phyloP scores from a whole-genome alignment of 2,113 vertebrate species.

The Macrotis lagotis region DNA sequence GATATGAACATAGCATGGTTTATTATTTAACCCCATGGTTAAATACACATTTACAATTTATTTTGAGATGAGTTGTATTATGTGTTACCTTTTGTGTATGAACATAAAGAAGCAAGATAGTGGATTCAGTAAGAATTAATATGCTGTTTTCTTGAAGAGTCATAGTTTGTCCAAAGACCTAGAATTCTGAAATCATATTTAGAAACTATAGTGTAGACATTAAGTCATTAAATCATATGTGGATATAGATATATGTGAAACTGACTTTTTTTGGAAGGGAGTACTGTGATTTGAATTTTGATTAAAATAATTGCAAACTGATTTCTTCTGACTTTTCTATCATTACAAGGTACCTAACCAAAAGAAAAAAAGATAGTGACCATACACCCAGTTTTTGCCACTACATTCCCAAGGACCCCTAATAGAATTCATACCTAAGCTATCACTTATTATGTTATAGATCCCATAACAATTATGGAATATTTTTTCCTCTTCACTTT shows the following conservation, averaged over 20 bases:
- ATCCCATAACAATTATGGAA: constrained; percentile 55
- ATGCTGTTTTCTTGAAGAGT: not conserved
- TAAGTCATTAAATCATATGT: constrained; percentile 24
- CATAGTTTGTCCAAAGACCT: not conserved
- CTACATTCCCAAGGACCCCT: constrained; percentile 53
- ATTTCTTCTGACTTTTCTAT: constrained; percentile 35
- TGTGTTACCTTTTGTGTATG: constrained; percentile 8
- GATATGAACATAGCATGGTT: constrained; percentile 57
- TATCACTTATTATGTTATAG: constrained; percentile 53
- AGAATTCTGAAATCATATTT: not conserved
- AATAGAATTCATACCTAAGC: constrained; percentile 58
- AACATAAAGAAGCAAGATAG: not conserved
- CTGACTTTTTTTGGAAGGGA: constrained; percentile 44
- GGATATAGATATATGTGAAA: constrained; percentile 34
- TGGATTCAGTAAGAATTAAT: constrained; percentile 32
- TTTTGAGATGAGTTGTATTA: constrained; percentile 33
- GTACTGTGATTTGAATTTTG: constrained; percentile 55
- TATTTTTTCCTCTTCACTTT: not conserved
- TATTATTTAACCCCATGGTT: constrained; percentile 65
- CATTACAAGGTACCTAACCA: constrained; percentile 59
- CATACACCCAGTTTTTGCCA: constrained; percentile 59
- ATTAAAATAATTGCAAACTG: constrained; percentile 56
- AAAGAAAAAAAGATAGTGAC: constrained; percentile 54
- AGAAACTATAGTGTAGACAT: not conserved
- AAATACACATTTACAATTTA: constrained; percentile 59